Percentiles rank a stretch among this genome's conserved stretches.
Conservation (phyloP, 2,113 vertebrate genomes). For the Pampusana beccarii region DNA sequence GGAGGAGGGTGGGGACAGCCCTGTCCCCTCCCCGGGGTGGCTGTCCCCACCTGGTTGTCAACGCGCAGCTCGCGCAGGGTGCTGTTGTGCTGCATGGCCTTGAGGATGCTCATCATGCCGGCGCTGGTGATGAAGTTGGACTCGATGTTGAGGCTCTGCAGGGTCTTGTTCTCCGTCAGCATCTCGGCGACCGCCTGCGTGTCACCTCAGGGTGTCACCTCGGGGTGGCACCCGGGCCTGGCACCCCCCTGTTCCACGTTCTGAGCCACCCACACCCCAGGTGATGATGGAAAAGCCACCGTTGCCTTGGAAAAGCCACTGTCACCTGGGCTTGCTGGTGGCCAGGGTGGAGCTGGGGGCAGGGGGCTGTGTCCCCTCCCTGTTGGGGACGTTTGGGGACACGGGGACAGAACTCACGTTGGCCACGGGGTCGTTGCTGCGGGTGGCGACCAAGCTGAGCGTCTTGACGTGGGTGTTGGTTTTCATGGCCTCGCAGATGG, state of each 20-base stretch:
- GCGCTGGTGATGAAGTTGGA: slow-evolving; percentile 95
- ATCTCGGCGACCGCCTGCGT: slow-evolving; percentile 90
- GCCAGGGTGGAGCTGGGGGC: not conserved
- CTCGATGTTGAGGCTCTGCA: slow-evolving; percentile 93
- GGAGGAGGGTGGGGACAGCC: not conserved
- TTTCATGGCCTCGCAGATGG: slow-evolving; percentile 90
- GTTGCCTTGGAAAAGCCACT: too few species aligned
- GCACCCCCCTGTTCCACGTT: too few species aligned
- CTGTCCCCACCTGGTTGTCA: slow-evolving; percentile 86
- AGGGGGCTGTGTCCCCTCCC: not conserved
- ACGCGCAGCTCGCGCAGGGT: slow-evolving; percentile 87
- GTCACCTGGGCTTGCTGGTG: not conserved
- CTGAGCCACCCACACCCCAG: too few species aligned
- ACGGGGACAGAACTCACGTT: slow-evolving; percentile 71
- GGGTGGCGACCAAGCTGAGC: slow-evolving; percentile 91
- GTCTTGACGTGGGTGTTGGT: slow-evolving; percentile 85
- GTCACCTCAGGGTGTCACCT: not conserved
- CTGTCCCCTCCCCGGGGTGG: too few species aligned
- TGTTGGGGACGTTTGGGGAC: not conserved
- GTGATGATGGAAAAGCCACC: not conserved
- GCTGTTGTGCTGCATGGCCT: slow-evolving; percentile 81
- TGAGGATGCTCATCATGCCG: slow-evolving; percentile 89
- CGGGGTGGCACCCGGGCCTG: not conserved
- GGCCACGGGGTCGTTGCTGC: slow-evolving; percentile 93
- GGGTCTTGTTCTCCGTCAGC: slow-evolving; percentile 87